phyloP scores from a whole-genome alignment of 2,113 vertebrate genomes.

The Machaerirhynchus nigripectus region DNA sequence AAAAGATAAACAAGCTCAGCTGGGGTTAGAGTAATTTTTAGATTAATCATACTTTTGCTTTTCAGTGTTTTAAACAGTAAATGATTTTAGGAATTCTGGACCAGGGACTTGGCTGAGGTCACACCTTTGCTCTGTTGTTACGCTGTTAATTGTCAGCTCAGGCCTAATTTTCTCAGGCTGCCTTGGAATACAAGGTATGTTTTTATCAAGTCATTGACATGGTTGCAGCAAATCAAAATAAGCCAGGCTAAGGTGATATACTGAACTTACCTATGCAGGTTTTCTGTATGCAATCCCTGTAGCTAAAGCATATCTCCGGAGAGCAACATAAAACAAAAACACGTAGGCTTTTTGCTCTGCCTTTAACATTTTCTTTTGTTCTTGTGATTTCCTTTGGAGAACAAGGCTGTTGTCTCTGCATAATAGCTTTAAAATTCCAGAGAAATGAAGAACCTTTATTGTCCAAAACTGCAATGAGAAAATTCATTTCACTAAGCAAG shows the following conservation, averaged over 20 bases:
- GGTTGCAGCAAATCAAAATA: not conserved
- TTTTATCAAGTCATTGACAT: not conserved
- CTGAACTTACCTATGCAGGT: not conserved
- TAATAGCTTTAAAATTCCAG: not conserved
- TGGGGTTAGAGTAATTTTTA: not conserved
- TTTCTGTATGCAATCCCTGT: not conserved
- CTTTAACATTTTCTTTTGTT: not conserved
- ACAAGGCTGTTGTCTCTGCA: not conserved
- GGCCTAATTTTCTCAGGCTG: not conserved
- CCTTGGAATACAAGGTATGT: not conserved
- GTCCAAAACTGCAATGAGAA: not conserved
- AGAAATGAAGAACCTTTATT: not conserved
- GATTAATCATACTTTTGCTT: not conserved
- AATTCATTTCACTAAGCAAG: not conserved
- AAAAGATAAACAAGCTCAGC: not conserved
- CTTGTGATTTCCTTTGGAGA: not conserved
- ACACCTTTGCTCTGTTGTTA: not conserved
- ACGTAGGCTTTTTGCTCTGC: not conserved
- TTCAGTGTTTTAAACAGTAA: not conserved
- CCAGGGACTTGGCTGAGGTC: not conserved
- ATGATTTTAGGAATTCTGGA: not conserved
- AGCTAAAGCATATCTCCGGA: not conserved
- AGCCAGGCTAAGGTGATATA: not conserved
- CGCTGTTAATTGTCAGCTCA: not conserved
- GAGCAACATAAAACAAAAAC: not conserved